These are phyloP conservation scores for Osmerus mordax DNA, from an alignment of 2,113 vertebrate species.

Conservation along the genomic window DNA sequence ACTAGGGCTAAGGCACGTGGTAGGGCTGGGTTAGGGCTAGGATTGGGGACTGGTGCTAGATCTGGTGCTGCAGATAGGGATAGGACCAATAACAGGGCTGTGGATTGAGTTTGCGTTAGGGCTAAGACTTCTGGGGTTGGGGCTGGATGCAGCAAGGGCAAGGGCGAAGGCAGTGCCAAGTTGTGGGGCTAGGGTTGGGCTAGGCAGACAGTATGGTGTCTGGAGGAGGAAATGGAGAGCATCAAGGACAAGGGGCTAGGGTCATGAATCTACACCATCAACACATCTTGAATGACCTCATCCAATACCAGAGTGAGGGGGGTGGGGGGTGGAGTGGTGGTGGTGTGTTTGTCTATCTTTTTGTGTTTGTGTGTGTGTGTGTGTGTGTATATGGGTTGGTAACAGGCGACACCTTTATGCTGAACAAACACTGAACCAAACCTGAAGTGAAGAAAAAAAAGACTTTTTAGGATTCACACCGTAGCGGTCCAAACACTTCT, in stretches of 20 bases:
- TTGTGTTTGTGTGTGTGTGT: too few relatives aligned
- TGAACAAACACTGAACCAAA: too few relatives aligned
- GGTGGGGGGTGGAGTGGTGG: too few relatives aligned
- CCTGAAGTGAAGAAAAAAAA: too few relatives aligned
- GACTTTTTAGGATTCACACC: too few relatives aligned
- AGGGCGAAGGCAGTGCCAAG: slow-evolving; percentile 17
- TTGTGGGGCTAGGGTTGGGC: slow-evolving; percentile 20
- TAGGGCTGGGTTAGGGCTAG: neutral
- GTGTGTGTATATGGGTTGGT: too few relatives aligned
- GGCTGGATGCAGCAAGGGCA: neutral
- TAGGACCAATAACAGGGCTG: too few relatives aligned
- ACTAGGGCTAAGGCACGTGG: too few relatives aligned
- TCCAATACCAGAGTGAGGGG: slow-evolving; percentile 24
- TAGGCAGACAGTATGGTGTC: neutral
- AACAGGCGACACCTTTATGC: too few relatives aligned
- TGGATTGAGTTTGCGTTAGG: neutral
- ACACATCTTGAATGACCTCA: slow-evolving; percentile 62
- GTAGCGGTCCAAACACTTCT: too few relatives aligned
- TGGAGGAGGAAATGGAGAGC: neutral
- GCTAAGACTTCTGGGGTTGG: neutral
- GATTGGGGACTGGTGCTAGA: neutral
- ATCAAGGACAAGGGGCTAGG: slow-evolving; percentile 15
- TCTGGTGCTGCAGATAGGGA: too few relatives aligned
- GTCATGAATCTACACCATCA: slow-evolving; percentile 46
- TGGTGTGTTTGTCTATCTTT: too few relatives aligned